Evolutionary conservation across 1,140 invertebrate species (phyloP), one percentile per base, ranked within the genome.

Genomic region (Drosophila bifasciata): DNA sequence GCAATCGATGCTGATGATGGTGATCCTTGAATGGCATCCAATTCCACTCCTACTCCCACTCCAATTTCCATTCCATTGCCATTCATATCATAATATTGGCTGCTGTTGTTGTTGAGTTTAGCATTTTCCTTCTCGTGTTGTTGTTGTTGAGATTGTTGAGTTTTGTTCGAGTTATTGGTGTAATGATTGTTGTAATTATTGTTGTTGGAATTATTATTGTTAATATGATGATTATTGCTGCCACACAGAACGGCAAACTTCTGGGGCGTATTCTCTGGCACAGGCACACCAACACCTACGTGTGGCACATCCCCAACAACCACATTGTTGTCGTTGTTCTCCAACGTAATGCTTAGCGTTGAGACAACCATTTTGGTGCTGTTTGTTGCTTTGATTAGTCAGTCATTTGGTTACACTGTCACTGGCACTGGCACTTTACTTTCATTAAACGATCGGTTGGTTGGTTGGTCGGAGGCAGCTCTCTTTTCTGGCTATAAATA

Each of bases 321-420:
- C 72, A 45, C 58, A 2, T 36, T 39, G 32, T n/a, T 67, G 5
- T 43, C 73, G 55, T 78, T 74, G 50, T 68, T 79, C 52, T 90
- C 89, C 50, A 89, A 49, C n/a, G 70, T 89, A 50, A 89, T 86
- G 25, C 76, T 74, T 70, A 90, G 43, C 21, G 89, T 90, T 28
- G 89, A 79, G 46, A 90, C 70, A 5, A 90, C 89, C 89, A 90
- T 90, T 50, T 68, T 81, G 32, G 7, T 15, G 15, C 4, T 49
- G 11, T 23, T 41, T 41, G 39, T 43, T 25, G 50, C 1, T 53
- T 36, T 28, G 15, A 21, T 17, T 45, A 36, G 32, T 36, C 11
- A 3, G 11, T 36, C 11, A 36, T 36, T 36, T 36, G 32, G 11
- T 13, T 36, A 5, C 11, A 36, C 28, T 32, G 3, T 3, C 28